Conservation (phyloP, 2,113 vertebrate species). For the Pluvialis apricaria region DNA sequence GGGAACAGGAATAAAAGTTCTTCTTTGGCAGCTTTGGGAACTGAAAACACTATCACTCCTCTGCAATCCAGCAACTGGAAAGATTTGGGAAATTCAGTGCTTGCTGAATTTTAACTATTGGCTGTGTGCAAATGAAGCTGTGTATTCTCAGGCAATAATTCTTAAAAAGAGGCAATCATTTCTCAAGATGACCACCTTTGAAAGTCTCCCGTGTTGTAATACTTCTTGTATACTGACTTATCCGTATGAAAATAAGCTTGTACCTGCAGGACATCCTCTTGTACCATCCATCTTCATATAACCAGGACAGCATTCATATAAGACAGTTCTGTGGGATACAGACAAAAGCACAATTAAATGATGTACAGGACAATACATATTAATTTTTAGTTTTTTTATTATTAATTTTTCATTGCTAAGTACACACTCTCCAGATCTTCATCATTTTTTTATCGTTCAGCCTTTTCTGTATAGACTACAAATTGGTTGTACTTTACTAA, state of each 20-base stretch:
- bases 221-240: background rate
- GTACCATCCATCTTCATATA: slow-evolving; percentile 91
- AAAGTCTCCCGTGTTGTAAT: background rate
- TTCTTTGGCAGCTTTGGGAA: background rate
- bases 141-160: background rate
- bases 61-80: background rate
- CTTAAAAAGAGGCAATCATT: background rate
- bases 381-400: background rate
- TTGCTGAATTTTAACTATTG: background rate
- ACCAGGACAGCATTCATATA: slow-evolving; percentile 97
- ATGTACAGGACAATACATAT: background rate
- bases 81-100: background rate
- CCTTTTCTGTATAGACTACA: background rate
- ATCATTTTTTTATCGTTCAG: background rate
- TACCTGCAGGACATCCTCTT: slow-evolving; percentile 95
- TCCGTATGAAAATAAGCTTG: background rate
- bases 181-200: background rate
- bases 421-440: background rate
- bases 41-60: background rate
- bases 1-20: background rate
- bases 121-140: background rate
- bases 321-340: slow-evolving; percentile 76
- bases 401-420: background rate
- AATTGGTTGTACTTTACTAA: background rate
- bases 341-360: background rate